These are phyloP conservation scores for Gouania willdenowi DNA, from an alignment of 2,797 vertebrate genomes.

Conservation along the genomic window DNA sequence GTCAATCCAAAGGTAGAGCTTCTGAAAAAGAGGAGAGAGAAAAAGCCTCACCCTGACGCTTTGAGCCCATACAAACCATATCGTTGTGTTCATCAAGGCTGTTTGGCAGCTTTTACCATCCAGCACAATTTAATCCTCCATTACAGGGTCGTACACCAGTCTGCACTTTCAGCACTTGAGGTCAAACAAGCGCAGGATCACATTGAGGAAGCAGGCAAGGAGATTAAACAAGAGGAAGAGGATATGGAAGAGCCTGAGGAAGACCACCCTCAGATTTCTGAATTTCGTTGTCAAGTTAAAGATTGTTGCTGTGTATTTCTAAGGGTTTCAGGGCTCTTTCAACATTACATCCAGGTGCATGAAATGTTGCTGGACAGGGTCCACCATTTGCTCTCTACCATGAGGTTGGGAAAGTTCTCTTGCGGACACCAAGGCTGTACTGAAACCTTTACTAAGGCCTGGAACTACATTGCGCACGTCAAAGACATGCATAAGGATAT, in stretches of 20 bases:
- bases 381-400: slow-evolving; percentile 73
- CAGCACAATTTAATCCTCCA: slow-evolving; percentile 97
- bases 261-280: slow-evolving; percentile 74
- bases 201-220: slow-evolving; percentile 57
- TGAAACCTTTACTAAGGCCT: slow-evolving; percentile 80
- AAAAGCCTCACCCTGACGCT: slow-evolving; percentile 65
- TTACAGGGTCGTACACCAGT: slow-evolving; percentile 93
- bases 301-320: slow-evolving; percentile 95
- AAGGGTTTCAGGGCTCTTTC: slow-evolving; percentile 85
- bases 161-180: slow-evolving; percentile 83
- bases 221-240: slow-evolving; percentile 58
- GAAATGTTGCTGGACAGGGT: slow-evolving; percentile 85
- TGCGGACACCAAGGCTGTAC: slow-evolving; percentile 89
- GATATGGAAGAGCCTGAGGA: slow-evolving; percentile 68
- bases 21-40: slow-evolving; percentile 74
- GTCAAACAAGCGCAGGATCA: slow-evolving; percentile 81
- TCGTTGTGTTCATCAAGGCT: slow-evolving; percentile 92
- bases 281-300: slow-evolving; percentile 90
- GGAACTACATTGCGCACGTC: slow-evolving; percentile 86
- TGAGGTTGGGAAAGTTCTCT: slow-evolving; percentile 80
- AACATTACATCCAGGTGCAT: slow-evolving; percentile 92
- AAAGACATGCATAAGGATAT: slow-evolving; percentile 83
- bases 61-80: slow-evolving; percentile 89
- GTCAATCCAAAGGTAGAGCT: slow-evolving; percentile 33
- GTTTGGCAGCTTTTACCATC: slow-evolving; percentile 92